Evolutionary conservation across 1,140 invertebrate species (phyloP).

Genomic region (Drosophila bifasciata): DNA sequence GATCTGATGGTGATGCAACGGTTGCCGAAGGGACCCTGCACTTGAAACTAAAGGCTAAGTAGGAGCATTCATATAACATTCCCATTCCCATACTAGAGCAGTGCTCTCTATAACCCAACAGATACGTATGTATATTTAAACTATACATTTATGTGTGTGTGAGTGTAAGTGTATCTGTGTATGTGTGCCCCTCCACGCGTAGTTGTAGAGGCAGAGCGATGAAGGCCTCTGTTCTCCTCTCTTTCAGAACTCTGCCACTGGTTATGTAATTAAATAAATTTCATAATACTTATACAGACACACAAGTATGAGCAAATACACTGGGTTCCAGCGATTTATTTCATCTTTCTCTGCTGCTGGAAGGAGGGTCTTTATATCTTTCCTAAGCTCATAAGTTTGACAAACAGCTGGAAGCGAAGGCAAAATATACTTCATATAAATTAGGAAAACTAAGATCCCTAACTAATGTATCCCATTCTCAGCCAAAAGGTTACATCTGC

Average conservation of each 20-base stretch:
- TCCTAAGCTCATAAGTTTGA: conserved; percentile 27
- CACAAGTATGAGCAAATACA: not conserved
- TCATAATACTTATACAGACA: conserved; percentile 8
- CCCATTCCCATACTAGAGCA: conserved; percentile 1
- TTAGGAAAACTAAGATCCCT: conserved; percentile 10
- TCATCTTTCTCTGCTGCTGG: not conserved
- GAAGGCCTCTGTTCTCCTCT: too few relatives aligned
- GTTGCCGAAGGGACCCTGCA: conserved; percentile 29
- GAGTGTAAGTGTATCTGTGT: conserved; percentile 6
- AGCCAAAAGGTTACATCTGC: not conserved
- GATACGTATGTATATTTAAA: too few relatives aligned
- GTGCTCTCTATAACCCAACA: conserved; percentile 18
- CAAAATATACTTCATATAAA: conserved; percentile 20
- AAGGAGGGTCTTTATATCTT: not conserved
- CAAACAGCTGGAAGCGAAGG: conserved; percentile 19
- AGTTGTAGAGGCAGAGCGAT: too few relatives aligned
- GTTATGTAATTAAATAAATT: too few relatives aligned
- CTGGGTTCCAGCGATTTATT: conserved; percentile 11
- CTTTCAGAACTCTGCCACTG: too few relatives aligned
- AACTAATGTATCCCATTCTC: too few relatives aligned
- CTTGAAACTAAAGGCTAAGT: conserved; percentile 59
- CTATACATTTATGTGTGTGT: too few relatives aligned
- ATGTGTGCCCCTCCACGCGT: too few relatives aligned
- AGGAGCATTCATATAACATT: conserved; percentile 41
- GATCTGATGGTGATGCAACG: not conserved